Base-by-base conservation (phyloP, 2,797 vertebrate genomes). In the Lates japonicus region DNA sequence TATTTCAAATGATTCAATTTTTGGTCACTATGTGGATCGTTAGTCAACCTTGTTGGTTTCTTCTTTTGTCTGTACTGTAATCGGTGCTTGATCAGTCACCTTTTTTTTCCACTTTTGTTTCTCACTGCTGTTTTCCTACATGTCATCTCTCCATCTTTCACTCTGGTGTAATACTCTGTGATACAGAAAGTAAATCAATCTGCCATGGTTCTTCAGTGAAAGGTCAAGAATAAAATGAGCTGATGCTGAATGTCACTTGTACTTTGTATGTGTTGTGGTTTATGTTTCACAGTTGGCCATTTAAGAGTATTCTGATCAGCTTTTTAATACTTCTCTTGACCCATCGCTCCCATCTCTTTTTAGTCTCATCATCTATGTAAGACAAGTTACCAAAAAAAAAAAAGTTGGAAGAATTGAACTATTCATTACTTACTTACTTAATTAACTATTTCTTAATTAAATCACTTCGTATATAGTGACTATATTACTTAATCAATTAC, bases 181-280 rank as follows among this genome's bases (percentile, higher is more conserved):
- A 70, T 25, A 14, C 54, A 57, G 14, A 7, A 55, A 41, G 25
- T 35, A 33, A 71, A 57, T 48, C 49, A 31, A 25, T 78, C 55
- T 69, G 41, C 33, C 41, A 37, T 19, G 41, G 48, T 74, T 73
- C n/a, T 46, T 72, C 35, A 57, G 12, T 55, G 41, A 73, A 85
- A 75, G 51, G 57, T 78, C 41, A 60, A 59, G 25, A 80, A 85
- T 85, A 79, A 89, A 78, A 58, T 20, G 65, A 74, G 35, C 39
- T 66, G 39, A 72, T 37, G 62, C 51, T 51, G 3, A 59, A 51
- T 55, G 12, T 76, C n/a, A 17, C 33, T 55, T 5, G n/a, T 62
- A 3, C 5, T 29, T 29, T 29, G 25, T 29, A 22, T 4, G 19
- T 49, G 17, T 69, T 64, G 19, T 42, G 20, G 42, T 75, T 8